Percentiles rank a stretch among this genome's conserved stretches.
Conservation (phyloP, 2,797 vertebrate species). For the Hephaestus fuliginosus region DNA sequence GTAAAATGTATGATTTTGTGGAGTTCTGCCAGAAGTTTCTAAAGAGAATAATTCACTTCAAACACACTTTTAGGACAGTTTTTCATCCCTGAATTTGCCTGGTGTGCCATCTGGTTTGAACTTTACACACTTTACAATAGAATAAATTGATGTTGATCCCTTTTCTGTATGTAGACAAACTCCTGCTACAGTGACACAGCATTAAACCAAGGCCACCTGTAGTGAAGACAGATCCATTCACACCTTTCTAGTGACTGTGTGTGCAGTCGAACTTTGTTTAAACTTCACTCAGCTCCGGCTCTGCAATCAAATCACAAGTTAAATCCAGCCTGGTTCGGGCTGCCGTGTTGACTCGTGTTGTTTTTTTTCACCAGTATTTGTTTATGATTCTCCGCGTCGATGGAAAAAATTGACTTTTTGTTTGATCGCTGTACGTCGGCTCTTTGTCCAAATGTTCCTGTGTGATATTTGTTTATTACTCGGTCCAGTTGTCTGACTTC, state of each 20-base stretch:
- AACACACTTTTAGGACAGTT: no score
- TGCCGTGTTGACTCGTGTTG: background rate
- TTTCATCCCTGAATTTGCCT: no score
- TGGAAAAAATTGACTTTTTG: no score
- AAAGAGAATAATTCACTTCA: no score
- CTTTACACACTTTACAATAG: background rate
- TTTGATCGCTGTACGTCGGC: background rate
- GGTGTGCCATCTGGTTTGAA: background rate
- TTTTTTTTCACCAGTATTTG: background rate
- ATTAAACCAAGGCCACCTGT: background rate
- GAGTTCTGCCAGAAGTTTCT: no score
- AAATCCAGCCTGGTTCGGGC: background rate
- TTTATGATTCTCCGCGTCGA: background rate
- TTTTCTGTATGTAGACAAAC: background rate
- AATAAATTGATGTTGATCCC: background rate
- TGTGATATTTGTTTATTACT: constrained; percentile 3
- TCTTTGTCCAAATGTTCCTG: background rate
- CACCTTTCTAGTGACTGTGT: no score
- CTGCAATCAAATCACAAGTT: background rate
- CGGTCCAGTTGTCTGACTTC: background rate
- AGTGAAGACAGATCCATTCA: background rate
- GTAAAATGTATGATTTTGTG: no score
- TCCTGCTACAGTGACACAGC: background rate
- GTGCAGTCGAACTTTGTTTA: background rate
- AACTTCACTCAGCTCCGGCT: background rate